These are phyloP conservation scores for Branchellion lobata DNA, from an alignment of 2,888 invertebrate species.

Conservation along the genomic window DNA sequence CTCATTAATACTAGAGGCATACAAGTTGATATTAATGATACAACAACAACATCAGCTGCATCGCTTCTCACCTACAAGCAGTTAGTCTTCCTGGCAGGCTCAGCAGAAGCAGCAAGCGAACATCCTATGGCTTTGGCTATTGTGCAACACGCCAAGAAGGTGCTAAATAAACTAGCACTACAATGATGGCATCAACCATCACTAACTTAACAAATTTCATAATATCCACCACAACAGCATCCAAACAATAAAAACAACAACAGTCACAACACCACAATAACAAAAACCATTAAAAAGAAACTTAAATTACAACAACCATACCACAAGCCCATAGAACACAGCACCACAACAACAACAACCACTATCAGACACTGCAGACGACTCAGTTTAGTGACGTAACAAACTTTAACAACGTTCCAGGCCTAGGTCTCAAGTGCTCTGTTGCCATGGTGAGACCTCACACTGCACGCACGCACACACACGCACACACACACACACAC, in stretches of 20 bases:
- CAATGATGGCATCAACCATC: not conserved
- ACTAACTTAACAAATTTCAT: not conserved
- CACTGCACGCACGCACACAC: not conserved
- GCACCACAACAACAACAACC: too few species aligned
- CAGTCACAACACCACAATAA: too few species aligned
- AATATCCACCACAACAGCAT: not conserved
- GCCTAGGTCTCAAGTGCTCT: slow-evolving; percentile 82
- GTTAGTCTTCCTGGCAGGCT: slow-evolving; percentile 76
- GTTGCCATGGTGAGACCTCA: slow-evolving; percentile 64
- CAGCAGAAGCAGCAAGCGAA: slow-evolving; percentile 90
- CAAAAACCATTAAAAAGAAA: too few species aligned
- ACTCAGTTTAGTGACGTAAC: slow-evolving; percentile 66
- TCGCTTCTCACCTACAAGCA: slow-evolving; percentile 57
- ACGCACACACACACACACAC: too few species aligned
- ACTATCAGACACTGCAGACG: slow-evolving; percentile 66
- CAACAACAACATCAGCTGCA: not conserved
- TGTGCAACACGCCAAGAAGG: slow-evolving; percentile 78
- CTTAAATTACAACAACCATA: too few species aligned
- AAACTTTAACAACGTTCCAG: slow-evolving; percentile 82
- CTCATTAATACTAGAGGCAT: too few species aligned
- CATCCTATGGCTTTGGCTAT: slow-evolving; percentile 94
- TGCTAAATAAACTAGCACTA: slow-evolving; percentile 38
- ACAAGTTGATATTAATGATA: slow-evolving; percentile 92
- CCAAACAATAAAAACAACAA: not conserved
- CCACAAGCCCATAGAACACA: too few species aligned